phyloP scores from a whole-genome alignment of 1,140 invertebrate genomes.

The Zaprionus vittiger region DNA sequence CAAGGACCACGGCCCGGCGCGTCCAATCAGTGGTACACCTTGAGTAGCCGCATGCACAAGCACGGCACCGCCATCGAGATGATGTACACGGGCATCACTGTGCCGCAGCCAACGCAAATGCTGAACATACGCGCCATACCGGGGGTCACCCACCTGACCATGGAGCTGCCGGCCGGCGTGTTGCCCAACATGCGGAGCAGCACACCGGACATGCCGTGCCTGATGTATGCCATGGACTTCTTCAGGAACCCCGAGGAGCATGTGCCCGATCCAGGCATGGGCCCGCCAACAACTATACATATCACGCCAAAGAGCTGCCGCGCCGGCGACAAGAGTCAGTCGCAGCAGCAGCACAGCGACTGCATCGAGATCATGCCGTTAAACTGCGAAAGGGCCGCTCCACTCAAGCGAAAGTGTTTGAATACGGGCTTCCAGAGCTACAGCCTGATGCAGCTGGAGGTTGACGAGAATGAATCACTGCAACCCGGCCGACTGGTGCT shows the following conservation, averaged over 20 bases:
- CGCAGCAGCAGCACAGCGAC: neutral
- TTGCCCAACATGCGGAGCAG: conserved; percentile 8
- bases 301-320: neutral
- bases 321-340: neutral
- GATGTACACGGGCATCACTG: conserved; percentile 28
- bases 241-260: conserved; percentile 25
- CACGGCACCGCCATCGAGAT: conserved; percentile 28
- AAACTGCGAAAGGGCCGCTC: neutral
- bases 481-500: neutral
- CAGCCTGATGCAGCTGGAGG: conserved; percentile 18
- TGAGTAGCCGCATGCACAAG: conserved; percentile 19
- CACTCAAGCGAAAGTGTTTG: conserved; percentile 4
- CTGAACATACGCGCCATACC: conserved; percentile 23
- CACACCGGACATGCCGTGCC: conserved; percentile 26
- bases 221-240: conserved; percentile 29
- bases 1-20: conserved; percentile 4
- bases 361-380: conserved; percentile 25
- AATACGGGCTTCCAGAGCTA: conserved; percentile 38
- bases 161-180: conserved; percentile 30
- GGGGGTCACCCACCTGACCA: conserved; percentile 18
- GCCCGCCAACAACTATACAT: conserved; percentile 14
- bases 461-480: neutral
- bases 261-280: neutral
- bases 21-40: conserved; percentile 22
- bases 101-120: neutral